These are phyloP conservation scores for Colletes gigas DNA, from an alignment of 1,140 invertebrate species.

Conservation along the genomic window DNA sequence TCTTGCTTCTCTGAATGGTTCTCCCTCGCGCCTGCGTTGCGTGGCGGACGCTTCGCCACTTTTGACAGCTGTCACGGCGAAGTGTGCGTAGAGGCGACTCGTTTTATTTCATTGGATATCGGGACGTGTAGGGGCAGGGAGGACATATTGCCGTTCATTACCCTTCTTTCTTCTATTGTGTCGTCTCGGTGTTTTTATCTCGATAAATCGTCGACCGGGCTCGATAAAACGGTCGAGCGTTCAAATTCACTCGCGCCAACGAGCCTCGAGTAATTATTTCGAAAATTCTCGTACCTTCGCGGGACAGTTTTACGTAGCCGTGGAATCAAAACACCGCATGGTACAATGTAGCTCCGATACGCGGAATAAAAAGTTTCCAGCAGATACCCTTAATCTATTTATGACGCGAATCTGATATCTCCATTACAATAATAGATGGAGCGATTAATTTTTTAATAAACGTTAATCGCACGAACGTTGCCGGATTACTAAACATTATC, in stretches of 20 bases:
- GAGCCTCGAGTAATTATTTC: not conserved
- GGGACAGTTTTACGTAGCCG: too few species aligned
- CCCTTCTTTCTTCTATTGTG: not conserved
- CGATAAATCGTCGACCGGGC: not conserved
- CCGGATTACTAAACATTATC: conserved; percentile 18
- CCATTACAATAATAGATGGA: not conserved
- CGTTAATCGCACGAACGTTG: conserved; percentile 7
- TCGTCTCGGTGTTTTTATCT: not conserved
- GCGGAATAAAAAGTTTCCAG: not conserved
- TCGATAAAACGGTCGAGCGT: not conserved
- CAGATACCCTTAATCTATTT: not conserved
- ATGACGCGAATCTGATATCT: conserved; percentile 7
- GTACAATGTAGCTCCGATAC: too few species aligned
- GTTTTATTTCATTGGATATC: conserved; percentile 5
- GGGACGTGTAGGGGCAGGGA: not conserved
- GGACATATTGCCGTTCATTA: conserved; percentile 14
- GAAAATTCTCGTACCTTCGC: not conserved
- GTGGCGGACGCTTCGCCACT: conserved; percentile 32
- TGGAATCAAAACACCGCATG: not conserved
- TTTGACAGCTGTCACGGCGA: conserved; percentile 57
- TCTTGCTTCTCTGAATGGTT: conserved; percentile 40
- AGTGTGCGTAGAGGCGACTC: not conserved
- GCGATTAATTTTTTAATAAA: conserved; percentile 19
- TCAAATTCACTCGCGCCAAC: not conserved
- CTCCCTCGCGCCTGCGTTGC: conserved; percentile 16